These are phyloP conservation scores for Watsonalla cultraria DNA, from an alignment of 2,888 invertebrate species.

Conservation along the genomic window DNA sequence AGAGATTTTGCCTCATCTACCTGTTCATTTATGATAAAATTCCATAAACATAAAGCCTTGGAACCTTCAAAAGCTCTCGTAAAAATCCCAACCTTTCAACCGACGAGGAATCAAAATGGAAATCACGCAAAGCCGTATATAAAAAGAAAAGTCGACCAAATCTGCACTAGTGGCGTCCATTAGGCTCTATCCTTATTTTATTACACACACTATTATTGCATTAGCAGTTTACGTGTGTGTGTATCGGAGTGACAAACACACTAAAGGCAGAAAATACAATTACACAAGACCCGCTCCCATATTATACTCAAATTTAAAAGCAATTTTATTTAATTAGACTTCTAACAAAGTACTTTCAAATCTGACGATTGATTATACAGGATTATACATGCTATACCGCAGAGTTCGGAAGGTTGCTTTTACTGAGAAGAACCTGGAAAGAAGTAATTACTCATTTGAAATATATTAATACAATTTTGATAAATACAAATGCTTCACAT, in stretches of 20 bases:
- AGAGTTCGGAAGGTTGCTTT: too few relatives aligned
- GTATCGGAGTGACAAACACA: neutral
- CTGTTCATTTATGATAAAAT: neutral
- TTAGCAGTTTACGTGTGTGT: slow-evolving; percentile 11
- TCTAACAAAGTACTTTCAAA: too few relatives aligned
- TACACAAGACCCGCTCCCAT: neutral
- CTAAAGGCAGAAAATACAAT: neutral
- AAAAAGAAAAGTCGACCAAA: neutral
- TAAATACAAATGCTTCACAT: too few relatives aligned
- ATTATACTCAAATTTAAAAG: too few relatives aligned
- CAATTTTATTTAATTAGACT: too few relatives aligned
- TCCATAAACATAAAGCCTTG: neutral
- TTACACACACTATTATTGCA: slow-evolving; percentile 29
- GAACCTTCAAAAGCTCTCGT: neutral
- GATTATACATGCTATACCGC: too few relatives aligned
- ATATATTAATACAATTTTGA: too few relatives aligned
- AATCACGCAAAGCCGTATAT: neutral
- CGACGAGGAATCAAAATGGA: neutral
- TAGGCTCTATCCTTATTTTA: slow-evolving; percentile 27
- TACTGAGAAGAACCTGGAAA: too few relatives aligned
- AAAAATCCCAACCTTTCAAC: neutral
- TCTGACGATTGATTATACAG: too few relatives aligned
- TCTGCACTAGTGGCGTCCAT: neutral
- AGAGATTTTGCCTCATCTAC: too few relatives aligned
- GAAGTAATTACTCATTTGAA: too few relatives aligned